These are phyloP conservation scores for Electrona antarctica DNA, from an alignment of 2,113 vertebrate species.

Conservation along the genomic window DNA sequence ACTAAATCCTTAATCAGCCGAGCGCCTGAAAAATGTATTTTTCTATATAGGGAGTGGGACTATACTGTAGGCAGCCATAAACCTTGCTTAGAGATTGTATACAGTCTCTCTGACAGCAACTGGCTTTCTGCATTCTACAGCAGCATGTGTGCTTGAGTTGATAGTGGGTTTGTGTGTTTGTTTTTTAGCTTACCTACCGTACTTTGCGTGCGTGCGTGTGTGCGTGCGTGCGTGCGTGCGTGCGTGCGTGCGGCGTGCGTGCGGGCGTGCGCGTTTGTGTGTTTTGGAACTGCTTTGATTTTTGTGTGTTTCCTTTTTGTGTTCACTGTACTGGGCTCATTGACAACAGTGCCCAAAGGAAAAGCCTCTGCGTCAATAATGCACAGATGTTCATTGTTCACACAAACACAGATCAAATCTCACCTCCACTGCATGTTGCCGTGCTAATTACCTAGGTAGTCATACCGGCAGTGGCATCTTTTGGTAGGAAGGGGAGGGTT, in stretches of 20 bases:
- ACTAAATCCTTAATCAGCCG: conserved; percentile 2
- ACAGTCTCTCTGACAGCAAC: neutral
- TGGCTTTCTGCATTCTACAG: too few species aligned
- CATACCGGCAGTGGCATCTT: conserved; percentile 25
- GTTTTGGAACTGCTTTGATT: neutral
- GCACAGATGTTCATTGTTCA: conserved; percentile 45
- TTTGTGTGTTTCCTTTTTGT: neutral
- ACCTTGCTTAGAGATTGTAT: neutral
- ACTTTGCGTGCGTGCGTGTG: neutral
- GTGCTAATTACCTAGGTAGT: conserved; percentile 35
- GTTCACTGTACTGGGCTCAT: conserved; percentile 10
- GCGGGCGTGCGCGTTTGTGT: neutral
- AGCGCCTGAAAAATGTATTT: neutral
- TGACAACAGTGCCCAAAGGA: conserved; percentile 26
- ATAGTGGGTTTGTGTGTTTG: neutral
- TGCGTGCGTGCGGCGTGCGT: neutral
- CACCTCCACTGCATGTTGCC: conserved; percentile 3
- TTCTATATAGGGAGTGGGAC: neutral
- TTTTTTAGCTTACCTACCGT: neutral
- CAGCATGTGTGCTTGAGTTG: neutral
- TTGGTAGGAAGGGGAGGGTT: neutral
- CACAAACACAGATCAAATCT: conserved; percentile 27
- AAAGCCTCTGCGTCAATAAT: conserved; percentile 11
- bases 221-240: conserved; percentile 1
- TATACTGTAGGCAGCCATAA: neutral